phyloP scores from a whole-genome alignment of 92 coral and sea anemone species.

The Parazoanthus darwini region DNA sequence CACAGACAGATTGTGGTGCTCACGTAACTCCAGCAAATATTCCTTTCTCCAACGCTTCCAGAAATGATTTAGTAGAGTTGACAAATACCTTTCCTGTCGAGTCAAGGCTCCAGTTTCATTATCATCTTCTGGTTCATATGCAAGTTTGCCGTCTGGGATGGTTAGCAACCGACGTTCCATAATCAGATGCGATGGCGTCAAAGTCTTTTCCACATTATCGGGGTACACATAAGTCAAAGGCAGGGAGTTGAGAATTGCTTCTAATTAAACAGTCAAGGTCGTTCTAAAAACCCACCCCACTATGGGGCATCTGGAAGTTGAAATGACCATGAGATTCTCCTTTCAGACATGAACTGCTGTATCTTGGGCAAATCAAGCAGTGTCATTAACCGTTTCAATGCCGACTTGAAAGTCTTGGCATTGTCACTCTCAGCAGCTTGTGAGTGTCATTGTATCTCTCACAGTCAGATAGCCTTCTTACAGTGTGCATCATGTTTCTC shows the following conservation, averaged over 20 bases:
- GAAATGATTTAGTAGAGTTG: neutral
- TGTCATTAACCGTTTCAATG: neutral
- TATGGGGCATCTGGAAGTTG: constrained; percentile 15
- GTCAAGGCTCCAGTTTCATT: neutral
- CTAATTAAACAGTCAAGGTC: constrained; percentile 31
- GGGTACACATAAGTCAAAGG: constrained; percentile 37
- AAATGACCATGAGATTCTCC: constrained; percentile 17
- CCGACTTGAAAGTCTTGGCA: too few relatives aligned
- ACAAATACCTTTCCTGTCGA: neutral
- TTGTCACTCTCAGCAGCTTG: too few relatives aligned
- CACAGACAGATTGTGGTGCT: constrained; percentile 12
- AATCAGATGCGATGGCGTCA: constrained; percentile 34
- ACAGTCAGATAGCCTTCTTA: constrained; percentile 34
- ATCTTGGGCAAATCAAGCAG: constrained; percentile 5
- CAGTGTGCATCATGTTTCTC: constrained; percentile 39
- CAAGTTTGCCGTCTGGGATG: neutral
- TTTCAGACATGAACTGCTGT: constrained; percentile 3
- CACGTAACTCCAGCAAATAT: constrained; percentile 5
- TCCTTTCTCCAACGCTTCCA: constrained; percentile 14
- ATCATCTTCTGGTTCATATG: neutral
- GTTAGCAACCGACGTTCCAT: neutral
- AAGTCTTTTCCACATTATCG: constrained; percentile 29
- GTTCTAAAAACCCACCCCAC: constrained; percentile 16
- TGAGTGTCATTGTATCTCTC: too few relatives aligned
- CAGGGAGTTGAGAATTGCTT: constrained; percentile 38